Percentiles rank a stretch among this genome's conserved stretches.
Evolutionary conservation across 2,797 vertebrate genomes (phyloP).

Genomic region (Rhinoraja longicauda): DNA sequence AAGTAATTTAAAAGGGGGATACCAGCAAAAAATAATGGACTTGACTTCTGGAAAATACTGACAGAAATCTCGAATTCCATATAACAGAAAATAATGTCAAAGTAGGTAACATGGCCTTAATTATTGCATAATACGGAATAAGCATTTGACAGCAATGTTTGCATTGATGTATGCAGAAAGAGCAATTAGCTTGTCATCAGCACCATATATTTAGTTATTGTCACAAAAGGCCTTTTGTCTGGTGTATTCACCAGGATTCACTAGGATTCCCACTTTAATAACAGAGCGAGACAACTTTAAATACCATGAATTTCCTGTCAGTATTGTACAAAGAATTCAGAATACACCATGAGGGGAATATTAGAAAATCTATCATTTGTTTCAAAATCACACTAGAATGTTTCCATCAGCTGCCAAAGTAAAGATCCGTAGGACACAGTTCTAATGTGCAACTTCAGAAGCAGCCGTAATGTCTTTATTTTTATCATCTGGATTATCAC

Average conservation of each 20-base stretch:
- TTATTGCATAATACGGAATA: not conserved
- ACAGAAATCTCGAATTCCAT: not conserved
- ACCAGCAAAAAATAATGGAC: not conserved
- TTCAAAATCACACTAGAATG: not conserved
- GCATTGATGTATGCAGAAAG: not conserved
- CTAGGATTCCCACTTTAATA: not conserved
- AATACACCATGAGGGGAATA: not conserved
- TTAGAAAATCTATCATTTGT: too few species aligned
- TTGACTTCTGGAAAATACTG: not conserved
- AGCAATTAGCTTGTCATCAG: not conserved
- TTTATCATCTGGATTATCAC: constrained; percentile 26
- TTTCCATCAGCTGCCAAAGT: not conserved
- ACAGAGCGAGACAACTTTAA: not conserved
- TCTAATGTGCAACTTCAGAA: constrained; percentile 7
- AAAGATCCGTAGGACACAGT: not conserved
- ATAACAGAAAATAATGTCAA: not conserved
- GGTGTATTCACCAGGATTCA: not conserved
- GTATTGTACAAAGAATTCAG: too few species aligned
- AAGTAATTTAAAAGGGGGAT: not conserved
- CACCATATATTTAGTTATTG: not conserved
- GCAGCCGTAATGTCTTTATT: constrained; percentile 16
- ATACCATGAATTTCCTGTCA: not conserved
- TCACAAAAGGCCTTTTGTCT: not conserved
- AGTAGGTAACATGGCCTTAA: not conserved
- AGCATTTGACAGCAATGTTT: not conserved